Conservation (phyloP, 30 jellyfish, hydroid and myxozoan species). For the Catostylus mosaicus region DNA sequence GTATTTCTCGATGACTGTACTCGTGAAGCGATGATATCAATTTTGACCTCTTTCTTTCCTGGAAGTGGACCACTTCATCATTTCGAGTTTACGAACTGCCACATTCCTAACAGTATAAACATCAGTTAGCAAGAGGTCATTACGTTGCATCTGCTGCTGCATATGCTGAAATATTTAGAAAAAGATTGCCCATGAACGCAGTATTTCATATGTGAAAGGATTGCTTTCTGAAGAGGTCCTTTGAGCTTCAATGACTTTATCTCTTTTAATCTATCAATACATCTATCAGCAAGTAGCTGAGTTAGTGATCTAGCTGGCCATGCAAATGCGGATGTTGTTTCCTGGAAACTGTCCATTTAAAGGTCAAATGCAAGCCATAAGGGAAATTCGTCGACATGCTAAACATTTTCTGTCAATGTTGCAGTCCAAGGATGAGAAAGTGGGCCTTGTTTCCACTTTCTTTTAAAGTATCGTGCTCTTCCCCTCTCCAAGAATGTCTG, state of each 20-base stretch:
- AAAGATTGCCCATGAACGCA: neutral
- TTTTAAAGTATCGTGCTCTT: neutral
- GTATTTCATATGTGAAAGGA: neutral
- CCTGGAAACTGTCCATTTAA: neutral
- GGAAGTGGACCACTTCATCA: neutral
- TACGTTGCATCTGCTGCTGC: neutral
- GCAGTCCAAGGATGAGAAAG: constrained; percentile 3
- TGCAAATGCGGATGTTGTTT: neutral
- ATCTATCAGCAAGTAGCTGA: neutral
- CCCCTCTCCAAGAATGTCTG: neutral
- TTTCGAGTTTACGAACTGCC: neutral
- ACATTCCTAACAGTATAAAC: neutral
- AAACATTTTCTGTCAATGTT: neutral
- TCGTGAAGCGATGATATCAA: neutral
- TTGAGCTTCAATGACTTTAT: constrained; percentile 3
- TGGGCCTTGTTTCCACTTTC: neutral
- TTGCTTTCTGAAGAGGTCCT: neutral
- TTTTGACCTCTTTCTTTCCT: neutral
- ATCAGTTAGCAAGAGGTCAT: neutral
- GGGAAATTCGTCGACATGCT: neutral
- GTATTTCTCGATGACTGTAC: neutral
- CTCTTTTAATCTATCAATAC: neutral
- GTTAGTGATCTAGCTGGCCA: neutral
- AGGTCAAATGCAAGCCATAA: neutral
- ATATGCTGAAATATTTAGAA: neutral